Evolutionary conservation across 2,113 vertebrate species (phyloP).

Genomic region (Amazona vittata): DNA sequence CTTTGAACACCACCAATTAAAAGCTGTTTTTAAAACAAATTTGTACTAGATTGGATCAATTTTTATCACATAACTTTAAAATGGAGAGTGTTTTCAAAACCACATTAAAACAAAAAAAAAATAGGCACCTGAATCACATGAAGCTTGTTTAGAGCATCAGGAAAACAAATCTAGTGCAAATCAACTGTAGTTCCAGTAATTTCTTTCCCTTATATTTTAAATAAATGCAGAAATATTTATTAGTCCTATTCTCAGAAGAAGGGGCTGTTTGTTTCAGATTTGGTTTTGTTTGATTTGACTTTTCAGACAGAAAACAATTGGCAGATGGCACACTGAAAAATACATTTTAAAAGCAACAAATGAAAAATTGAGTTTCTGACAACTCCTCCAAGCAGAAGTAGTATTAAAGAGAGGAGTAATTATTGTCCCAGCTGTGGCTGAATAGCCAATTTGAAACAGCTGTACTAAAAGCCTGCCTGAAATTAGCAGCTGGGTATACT

Average conservation of each 20-base stretch:
- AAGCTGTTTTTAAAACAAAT: background rate
- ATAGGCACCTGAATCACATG: background rate
- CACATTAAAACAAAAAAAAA: background rate
- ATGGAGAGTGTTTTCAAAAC: background rate
- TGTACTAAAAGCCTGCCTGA: background rate
- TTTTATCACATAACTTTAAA: background rate
- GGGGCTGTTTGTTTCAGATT: background rate
- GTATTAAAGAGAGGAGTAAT: background rate
- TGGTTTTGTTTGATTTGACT: background rate
- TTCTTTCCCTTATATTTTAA: background rate
- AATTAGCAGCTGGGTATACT: background rate
- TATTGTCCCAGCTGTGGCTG: background rate
- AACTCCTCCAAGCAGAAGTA: background rate
- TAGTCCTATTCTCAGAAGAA: background rate
- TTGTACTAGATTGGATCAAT: background rate
- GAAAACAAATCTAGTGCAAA: background rate
- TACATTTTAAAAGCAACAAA: background rate
- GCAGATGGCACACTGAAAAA: background rate
- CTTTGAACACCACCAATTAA: background rate
- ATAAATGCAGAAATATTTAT: background rate
- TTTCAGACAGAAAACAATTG: background rate
- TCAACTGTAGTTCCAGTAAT: background rate
- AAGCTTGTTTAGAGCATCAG: background rate
- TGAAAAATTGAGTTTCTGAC: background rate
- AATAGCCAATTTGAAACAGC: conserved; percentile 37